These are phyloP conservation scores for Salvelinus fontinalis DNA, from an alignment of 2,113 vertebrate genomes.

Conservation along the genomic window DNA sequence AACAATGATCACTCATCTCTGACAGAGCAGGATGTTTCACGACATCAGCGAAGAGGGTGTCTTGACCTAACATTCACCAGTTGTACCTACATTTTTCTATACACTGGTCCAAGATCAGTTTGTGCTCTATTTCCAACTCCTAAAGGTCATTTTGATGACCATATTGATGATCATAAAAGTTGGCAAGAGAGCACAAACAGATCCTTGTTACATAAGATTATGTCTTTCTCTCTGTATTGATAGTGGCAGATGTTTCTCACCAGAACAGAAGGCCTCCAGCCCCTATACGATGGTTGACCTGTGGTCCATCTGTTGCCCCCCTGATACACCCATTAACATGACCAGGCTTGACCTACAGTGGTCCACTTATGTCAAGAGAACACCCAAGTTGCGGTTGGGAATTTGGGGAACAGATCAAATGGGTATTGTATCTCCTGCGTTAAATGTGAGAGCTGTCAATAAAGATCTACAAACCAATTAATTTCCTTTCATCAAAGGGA, in stretches of 20 bases:
- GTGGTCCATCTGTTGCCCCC: constrained; percentile 39
- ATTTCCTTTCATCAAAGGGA: no score
- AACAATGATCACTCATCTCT: background rate
- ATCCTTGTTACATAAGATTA: background rate
- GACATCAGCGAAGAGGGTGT: background rate
- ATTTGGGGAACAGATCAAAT: background rate
- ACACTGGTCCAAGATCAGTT: no score
- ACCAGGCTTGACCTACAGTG: constrained; percentile 40
- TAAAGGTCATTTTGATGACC: no score
- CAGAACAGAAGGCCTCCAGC: constrained; percentile 18
- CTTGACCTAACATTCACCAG: no score
- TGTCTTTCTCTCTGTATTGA: constrained; percentile 11
- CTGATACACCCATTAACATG: constrained; percentile 29
- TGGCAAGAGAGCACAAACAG: background rate
- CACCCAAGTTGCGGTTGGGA: constrained; percentile 18
- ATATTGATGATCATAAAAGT: no score
- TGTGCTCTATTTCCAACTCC: no score
- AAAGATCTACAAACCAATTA: no score
- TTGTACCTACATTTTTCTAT: no score
- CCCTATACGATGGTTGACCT: constrained; percentile 23
- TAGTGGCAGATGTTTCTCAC: constrained; percentile 39
- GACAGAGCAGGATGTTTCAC: background rate
- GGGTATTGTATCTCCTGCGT: background rate
- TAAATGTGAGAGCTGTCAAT: no score
- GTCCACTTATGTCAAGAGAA: constrained; percentile 37